Evolutionary conservation across 53 echinoderm and acorn worm genomes (phyloP), one percentile per base, ranked within the genome.

Genomic region (Apostichopus leukothele): DNA sequence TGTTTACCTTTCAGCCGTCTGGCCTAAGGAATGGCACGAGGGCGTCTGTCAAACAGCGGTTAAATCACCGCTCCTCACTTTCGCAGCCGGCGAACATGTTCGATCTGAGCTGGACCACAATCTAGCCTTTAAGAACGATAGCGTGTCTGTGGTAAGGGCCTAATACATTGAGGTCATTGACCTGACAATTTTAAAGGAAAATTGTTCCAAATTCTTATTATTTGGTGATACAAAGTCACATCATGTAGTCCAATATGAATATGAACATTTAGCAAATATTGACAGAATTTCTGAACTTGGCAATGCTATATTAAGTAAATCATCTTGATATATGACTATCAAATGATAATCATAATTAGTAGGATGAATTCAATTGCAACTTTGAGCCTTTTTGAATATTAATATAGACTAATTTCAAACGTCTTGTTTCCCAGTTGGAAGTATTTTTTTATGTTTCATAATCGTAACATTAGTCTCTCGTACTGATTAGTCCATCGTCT

Each of bases 21-120:
- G 98, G 98, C 98, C 98, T 5, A 91, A 93, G 63, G 98, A 97
- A 88, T 97, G 98, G 98, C 96, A 95, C 78, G 98, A 97, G 52
- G 98, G 98, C 5, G 98, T 97, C 0, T 97, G 98, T 88, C 86
- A 89, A 80, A 93, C 96, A n/a, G 98, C 98, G 1, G 91, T 92
- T 68, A 97, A 97, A 86, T 97, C 98, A 8, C 98, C 98, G 1
- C 90, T 96, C 18, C 90, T 97, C 16, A 97, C 95, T 1, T 95
- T 96, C 26, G 89, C 88, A n/a, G 90, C 91, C 22, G 94, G 96
- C 6, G 95, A 97, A 67, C 98, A 97, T 90, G 93, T 97, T 9
- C 67, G 98, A 54, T 97, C 98, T 20, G 93, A 97, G 74, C 92
- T 97, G 1, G 93, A 97, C 88, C 96, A 96, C 83, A 97, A 94